Conservation (phyloP, 2,797 vertebrate species). For the Ctenochaetus hawaiiensis region DNA sequence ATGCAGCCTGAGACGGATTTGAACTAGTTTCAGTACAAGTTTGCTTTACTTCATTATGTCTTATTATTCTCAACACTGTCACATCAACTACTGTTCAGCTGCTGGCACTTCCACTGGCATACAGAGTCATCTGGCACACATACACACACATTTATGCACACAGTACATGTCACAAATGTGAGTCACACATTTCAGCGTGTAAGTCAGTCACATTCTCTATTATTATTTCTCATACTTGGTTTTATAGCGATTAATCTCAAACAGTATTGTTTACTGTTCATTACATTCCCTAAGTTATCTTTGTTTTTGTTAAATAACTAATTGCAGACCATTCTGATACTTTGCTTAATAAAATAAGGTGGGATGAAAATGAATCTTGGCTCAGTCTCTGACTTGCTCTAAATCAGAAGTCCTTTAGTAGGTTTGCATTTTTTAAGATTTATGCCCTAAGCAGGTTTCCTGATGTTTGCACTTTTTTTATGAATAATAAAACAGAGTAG, state of each 20-base stretch:
- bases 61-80: slow-evolving; percentile 61
- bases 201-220: slow-evolving; percentile 34
- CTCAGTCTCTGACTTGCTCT: slow-evolving; percentile 8
- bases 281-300: slow-evolving; percentile 63
- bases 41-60: slow-evolving; percentile 42
- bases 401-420: background rate
- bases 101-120: slow-evolving; percentile 41
- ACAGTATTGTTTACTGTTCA: slow-evolving; percentile 52
- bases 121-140: slow-evolving; percentile 41
- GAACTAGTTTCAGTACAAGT: slow-evolving; percentile 29
- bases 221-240: slow-evolving; percentile 47
- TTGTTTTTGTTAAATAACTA: slow-evolving; percentile 69
- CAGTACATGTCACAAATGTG: slow-evolving; percentile 28
- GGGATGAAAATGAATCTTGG: slow-evolving; percentile 44
- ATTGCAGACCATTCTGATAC: slow-evolving; percentile 74
- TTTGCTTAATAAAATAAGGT: slow-evolving; percentile 82
- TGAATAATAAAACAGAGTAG: slow-evolving; percentile 11
- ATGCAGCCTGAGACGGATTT: slow-evolving; percentile 34
- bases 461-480: background rate
- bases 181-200: slow-evolving; percentile 44
- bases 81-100: slow-evolving; percentile 58
- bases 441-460: background rate
- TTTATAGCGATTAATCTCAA: slow-evolving; percentile 46
- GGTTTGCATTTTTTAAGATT: background rate
- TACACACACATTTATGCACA: slow-evolving; percentile 5